These are phyloP conservation scores for Poeciliopsis presidionis DNA, from an alignment of 2,797 vertebrate species.

Conservation along the genomic window DNA sequence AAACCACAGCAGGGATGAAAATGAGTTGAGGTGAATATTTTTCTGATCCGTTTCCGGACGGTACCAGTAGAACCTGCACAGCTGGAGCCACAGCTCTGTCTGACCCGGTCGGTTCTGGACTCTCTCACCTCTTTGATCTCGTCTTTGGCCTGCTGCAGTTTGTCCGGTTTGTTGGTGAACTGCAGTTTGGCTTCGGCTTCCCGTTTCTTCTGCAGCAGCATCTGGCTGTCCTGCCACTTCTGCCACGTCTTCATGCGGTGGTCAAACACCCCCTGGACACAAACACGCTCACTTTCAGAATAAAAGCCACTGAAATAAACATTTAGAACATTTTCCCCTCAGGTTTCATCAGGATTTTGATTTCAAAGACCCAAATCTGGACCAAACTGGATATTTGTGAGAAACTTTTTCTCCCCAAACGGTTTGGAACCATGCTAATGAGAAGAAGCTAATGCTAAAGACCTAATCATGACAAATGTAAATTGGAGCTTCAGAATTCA, in stretches of 20 bases:
- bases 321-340: neutral
- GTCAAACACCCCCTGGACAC: conserved; percentile 91
- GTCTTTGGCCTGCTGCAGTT: conserved; percentile 95
- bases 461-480: too few species aligned
- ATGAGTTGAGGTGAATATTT: neutral
- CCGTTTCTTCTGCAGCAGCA: conserved; percentile 93
- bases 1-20: neutral
- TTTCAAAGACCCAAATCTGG: neutral
- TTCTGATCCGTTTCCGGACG: neutral
- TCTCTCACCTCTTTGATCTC: conserved; percentile 91
- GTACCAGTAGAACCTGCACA: neutral
- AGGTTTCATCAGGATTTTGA: neutral
- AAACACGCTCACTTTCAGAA: neutral
- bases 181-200: conserved; percentile 97
- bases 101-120: neutral
- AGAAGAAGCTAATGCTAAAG: too few species aligned
- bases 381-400: neutral
- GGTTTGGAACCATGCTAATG: too few species aligned
- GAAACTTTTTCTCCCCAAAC: too few species aligned
- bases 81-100: neutral
- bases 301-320: neutral
- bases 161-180: conserved; percentile 94
- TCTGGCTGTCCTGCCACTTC: conserved; percentile 95
- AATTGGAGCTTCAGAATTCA: too few species aligned
- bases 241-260: conserved; percentile 97